Evolutionary conservation across 2,797 vertebrate species (phyloP), one percentile per base, ranked within the genome.

Genomic region (Schizopygopsis pylzovi): DNA sequence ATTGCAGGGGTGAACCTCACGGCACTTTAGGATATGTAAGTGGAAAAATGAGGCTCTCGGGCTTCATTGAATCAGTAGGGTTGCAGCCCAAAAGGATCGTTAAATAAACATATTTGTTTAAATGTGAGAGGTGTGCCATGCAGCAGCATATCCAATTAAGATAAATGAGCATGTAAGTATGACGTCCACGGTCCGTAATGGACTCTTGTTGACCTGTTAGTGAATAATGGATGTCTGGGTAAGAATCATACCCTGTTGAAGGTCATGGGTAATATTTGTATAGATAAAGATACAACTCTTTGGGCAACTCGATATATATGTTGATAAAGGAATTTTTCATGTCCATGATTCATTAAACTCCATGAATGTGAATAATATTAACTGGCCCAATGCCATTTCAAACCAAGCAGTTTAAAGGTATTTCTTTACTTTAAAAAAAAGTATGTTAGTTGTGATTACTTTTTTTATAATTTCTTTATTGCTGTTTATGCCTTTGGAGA

Each of bases 121-220:
- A 67, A 67, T 52, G 39, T 49, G 45, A 16, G 65, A 59, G 37
- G 43, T 54, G 68, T 33, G 68, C 68, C 61, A 63, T 28, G 59
- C 33, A 28, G 61, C 7, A 68, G 33, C 79, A 70, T 56, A 18
- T 59, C 52, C 22, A 25, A 80, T 81, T 73, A 71, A n/a, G 47
- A 81, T 81, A 73, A 79, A 82, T 28, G 49, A 76, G 81, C 67
- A 43, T 83, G 70, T 68, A 85, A 68, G 80, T 81, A 79, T 85
- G 80, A 72, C 12, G 25, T 82, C 79, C 67, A 52, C 77, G 3
- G 61, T 52, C 28, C 16, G 20, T 88, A 86, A 81, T 78, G 49
- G 72, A 18, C 68, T 83, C 67, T 79, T 4, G 6, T 68, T 70
- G 22, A 56, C 75, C 77, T 65, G 41, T 33, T 49, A 65, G 80